phyloP scores from a whole-genome alignment of 2,113 vertebrate genomes.

The Herpetotheres cachinnans region DNA sequence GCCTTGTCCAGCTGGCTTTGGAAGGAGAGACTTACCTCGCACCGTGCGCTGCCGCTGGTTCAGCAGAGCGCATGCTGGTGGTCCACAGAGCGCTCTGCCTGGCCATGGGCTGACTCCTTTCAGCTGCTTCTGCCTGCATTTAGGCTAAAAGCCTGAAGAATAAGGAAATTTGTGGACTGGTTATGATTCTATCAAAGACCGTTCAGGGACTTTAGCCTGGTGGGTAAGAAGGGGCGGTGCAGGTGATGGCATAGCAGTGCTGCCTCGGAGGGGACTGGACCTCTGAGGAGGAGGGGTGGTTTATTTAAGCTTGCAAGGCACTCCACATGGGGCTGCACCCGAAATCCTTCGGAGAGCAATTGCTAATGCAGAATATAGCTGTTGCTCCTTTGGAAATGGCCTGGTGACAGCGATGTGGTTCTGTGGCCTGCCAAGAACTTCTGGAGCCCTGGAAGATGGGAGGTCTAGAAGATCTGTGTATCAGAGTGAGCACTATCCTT shows the following conservation, averaged over 20 bases:
- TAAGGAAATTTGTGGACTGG: neutral
- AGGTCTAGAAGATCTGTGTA: neutral
- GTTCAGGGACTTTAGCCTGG: neutral
- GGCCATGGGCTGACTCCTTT: accelerated
- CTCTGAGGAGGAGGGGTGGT: neutral
- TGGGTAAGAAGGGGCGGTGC: neutral
- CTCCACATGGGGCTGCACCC: accelerated
- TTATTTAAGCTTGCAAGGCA: accelerated
- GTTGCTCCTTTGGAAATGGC: neutral
- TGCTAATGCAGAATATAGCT: neutral
- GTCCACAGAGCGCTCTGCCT: neutral
- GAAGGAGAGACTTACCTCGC: neutral
- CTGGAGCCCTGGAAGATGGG: neutral
- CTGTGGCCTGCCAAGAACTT: accelerated
- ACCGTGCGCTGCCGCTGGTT: accelerated
- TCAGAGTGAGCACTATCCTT: accelerated
- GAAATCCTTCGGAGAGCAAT: accelerated
- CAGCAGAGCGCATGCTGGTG: neutral
- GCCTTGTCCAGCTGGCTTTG: neutral
- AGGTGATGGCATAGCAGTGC: accelerated
- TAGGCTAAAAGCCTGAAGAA: neutral
- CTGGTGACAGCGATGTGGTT: neutral
- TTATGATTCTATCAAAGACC: neutral
- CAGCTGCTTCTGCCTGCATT: neutral
- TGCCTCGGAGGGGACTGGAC: accelerated